Conservation (phyloP, 2,113 vertebrate genomes). For the Heteronetta atricapilla region DNA sequence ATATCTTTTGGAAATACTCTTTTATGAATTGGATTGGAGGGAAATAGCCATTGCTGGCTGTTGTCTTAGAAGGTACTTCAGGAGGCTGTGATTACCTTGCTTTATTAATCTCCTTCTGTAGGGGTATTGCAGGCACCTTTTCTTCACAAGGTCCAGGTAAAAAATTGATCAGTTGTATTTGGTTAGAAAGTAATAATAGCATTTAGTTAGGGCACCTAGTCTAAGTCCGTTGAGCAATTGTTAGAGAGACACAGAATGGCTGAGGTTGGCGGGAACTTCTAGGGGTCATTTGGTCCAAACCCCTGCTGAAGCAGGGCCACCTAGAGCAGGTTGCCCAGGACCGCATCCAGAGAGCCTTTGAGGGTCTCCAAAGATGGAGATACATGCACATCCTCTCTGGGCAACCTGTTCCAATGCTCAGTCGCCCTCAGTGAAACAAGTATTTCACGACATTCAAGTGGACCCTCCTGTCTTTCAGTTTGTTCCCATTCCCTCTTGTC, state of each 20-base stretch:
- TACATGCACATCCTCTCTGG: not conserved
- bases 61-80: not conserved
- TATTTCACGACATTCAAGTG: not conserved
- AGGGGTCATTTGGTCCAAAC: not conserved
- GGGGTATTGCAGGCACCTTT: not conserved
- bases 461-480: not conserved
- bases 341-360: not conserved
- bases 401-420: not conserved
- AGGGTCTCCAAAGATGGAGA: not conserved
- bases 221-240: not conserved
- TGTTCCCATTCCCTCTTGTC: not conserved
- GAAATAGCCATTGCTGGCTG: not conserved
- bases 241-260: not conserved
- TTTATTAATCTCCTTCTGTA: not conserved
- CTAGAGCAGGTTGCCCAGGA: not conserved
- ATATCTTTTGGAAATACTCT: conserved; percentile 14
- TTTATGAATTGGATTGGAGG: not conserved
- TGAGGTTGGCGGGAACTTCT: not conserved
- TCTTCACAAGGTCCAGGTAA: not conserved
- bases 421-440: not conserved
- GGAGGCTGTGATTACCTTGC: not conserved
- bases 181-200: not conserved
- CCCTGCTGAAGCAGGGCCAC: not conserved
- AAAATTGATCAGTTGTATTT: rapidly evolving
- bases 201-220: not conserved